Base-by-base conservation (phyloP, 2,113 vertebrate species). In the Nematolebias whitei region DNA sequence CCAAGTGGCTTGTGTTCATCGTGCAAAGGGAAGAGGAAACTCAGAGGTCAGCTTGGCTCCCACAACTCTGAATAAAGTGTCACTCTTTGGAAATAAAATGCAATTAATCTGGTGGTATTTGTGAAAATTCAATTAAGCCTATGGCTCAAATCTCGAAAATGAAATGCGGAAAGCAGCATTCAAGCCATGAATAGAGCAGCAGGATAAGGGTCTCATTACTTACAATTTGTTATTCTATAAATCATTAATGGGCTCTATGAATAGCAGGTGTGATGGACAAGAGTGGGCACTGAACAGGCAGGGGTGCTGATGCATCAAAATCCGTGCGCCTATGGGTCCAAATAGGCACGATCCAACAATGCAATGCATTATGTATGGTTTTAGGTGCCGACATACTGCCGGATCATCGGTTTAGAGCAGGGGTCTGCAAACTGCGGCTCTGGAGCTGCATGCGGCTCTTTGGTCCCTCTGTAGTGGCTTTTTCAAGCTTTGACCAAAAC, bases 241-340 rank as follows among this genome's bases (percentile, higher is more conserved):
- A 92, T 92, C 91, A 92, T 91, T 91, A 87, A 93, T 90, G 82
- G 74, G 68, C 60, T 87, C 88, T 88, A 86, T 91, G 91, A 92
- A 92, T 90, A 92, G 88, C 82, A 45, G 40, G 57, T 64, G 69
- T 88, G 86, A 88, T 72, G 87, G 89, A 89, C 85, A 86, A 55
- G 78, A 81, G 77, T 62, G 51, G n/a, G 15, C 65, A 56, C 63
- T 59, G 71, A 81, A 52, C 4, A 53, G 59, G 65, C 69, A 19
- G 35, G 32, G 66, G 47, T 85, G 91, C 88, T 90, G 90, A 92
- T 82, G 83, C 89, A 87, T 89, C 91, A 70, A 57, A 80, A 83
- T 79, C 58, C 77, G 51, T 38, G 59, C 5, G 8, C 53, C 49
- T 12, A 39, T 11, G 23, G 63, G 45, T 23, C 73, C 12, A 32